Conservation (phyloP, 2,113 vertebrate species). For the Nycticryphes semicollaris region DNA sequence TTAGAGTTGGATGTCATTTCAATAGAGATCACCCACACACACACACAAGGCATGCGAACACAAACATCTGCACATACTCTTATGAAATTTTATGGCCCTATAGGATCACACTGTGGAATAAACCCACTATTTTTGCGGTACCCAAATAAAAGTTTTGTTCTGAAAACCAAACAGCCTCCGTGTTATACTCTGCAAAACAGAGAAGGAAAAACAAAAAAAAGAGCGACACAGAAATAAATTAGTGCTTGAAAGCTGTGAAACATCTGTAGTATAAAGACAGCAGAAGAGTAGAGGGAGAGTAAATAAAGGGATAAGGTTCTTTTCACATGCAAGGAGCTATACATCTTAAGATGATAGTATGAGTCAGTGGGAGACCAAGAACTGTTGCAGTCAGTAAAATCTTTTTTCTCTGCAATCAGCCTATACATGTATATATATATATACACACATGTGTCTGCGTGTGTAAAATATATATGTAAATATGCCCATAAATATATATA, state of each 20-base stretch:
- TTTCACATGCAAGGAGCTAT: not conserved
- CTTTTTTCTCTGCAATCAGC: not conserved
- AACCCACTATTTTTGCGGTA: not conserved
- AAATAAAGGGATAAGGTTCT: not conserved
- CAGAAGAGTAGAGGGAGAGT: not conserved
- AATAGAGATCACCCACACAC: fast-evolving
- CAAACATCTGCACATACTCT: not conserved
- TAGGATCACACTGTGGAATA: not conserved
- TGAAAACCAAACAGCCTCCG: not conserved
- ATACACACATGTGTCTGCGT: too few species aligned
- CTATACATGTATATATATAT: not conserved
- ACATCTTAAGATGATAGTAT: not conserved
- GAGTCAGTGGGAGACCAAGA: not conserved
- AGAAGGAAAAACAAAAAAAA: not conserved
- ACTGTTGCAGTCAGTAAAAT: not conserved
- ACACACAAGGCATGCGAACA: fast-evolving
- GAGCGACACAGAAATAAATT: not conserved
- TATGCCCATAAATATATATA: not conserved
- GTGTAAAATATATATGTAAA: not conserved
- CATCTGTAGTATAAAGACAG: not conserved
- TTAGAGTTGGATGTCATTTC: not conserved
- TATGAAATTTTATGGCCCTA: not conserved
- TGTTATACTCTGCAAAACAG: not conserved
- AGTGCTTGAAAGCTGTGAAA: not conserved
- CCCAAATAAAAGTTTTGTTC: fast-evolving